A percentile compares a stretch with the other conserved stretches of the same genome.
Evolutionary conservation across 1,140 invertebrate species (phyloP).

Genomic region (Hylaeus anthracinus): DNA sequence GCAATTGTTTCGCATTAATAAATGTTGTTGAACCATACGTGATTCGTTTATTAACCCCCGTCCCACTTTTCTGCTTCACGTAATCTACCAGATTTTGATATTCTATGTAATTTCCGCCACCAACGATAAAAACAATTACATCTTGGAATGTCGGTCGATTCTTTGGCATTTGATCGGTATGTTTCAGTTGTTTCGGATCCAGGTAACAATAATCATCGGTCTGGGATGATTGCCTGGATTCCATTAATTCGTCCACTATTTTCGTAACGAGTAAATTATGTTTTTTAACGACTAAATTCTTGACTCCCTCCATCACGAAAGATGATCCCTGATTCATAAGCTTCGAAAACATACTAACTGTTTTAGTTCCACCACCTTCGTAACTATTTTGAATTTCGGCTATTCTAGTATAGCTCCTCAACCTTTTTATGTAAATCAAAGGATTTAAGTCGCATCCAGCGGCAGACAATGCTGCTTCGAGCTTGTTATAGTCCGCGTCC

Average conservation of each 20-base stretch:
- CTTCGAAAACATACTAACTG: constrained; percentile 99
- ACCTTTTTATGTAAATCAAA: constrained; percentile 93
- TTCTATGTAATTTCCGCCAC: constrained; percentile 99
- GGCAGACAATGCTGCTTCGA: constrained; percentile 88
- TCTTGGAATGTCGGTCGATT: constrained; percentile 89
- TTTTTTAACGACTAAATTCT: constrained; percentile 98
- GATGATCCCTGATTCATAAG: constrained; percentile 97
- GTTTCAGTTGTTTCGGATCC: constrained; percentile 94
- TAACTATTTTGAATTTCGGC: constrained; percentile 87
- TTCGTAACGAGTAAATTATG: constrained; percentile 96
- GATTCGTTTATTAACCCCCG: constrained; percentile 88
- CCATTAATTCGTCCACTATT: constrained; percentile 95
- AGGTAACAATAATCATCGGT: constrained; percentile 94
- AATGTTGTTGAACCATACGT: constrained; percentile 97
- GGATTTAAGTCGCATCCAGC: constrained; percentile 93
- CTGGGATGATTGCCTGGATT: constrained; percentile 89
- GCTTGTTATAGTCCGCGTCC: constrained; percentile 92
- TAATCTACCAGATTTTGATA: constrained; percentile 99
- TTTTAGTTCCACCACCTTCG: constrained; percentile 97
- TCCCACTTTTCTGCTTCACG: constrained; percentile 90
- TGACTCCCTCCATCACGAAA: constrained; percentile 99
- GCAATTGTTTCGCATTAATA: constrained; percentile 94
- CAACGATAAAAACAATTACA: constrained; percentile 97
- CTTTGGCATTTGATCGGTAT: constrained; percentile 85
- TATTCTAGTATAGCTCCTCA: constrained; percentile 94